Percentiles rank a stretch among this genome's conserved stretches.
Evolutionary conservation across 2,888 invertebrate genomes (phyloP).

Genomic region (Eilema depressum): DNA sequence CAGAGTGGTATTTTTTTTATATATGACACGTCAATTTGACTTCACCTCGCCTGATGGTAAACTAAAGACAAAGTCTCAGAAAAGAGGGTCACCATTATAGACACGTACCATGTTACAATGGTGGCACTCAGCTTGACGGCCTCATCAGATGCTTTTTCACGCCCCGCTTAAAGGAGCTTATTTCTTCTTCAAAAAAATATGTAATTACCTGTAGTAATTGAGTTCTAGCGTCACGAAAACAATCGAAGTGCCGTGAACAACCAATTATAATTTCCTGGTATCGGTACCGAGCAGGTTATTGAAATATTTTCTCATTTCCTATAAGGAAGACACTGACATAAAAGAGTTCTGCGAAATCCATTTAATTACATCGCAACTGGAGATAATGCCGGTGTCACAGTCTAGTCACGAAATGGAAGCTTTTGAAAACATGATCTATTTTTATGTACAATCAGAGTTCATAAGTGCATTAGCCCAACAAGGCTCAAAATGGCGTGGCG

Average conservation of each 20-base stretch:
- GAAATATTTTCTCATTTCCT: slow-evolving; percentile 9
- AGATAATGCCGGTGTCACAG: not conserved
- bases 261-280: not conserved
- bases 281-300: not conserved
- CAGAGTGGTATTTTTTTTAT: too few species aligned
- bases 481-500: too few species aligned
- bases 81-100: too few species aligned
- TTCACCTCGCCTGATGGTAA: too few species aligned
- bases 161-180: too few species aligned
- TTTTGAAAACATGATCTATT: not conserved
- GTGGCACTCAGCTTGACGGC: too few species aligned
- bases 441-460: too few species aligned
- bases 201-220: not conserved
- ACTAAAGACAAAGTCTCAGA: too few species aligned
- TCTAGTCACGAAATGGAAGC: not conserved
- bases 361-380: not conserved
- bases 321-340: not conserved
- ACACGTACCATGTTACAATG: too few species aligned
- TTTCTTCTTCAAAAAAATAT: not conserved
- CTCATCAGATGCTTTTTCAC: too few species aligned
- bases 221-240: not conserved
- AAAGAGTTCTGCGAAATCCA: not conserved
- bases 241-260: not conserved
- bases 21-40: too few species aligned
- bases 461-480: too few species aligned